Evolutionary conservation across 2,797 vertebrate species (phyloP).

Genomic region (Poeciliopsis turneri): DNA sequence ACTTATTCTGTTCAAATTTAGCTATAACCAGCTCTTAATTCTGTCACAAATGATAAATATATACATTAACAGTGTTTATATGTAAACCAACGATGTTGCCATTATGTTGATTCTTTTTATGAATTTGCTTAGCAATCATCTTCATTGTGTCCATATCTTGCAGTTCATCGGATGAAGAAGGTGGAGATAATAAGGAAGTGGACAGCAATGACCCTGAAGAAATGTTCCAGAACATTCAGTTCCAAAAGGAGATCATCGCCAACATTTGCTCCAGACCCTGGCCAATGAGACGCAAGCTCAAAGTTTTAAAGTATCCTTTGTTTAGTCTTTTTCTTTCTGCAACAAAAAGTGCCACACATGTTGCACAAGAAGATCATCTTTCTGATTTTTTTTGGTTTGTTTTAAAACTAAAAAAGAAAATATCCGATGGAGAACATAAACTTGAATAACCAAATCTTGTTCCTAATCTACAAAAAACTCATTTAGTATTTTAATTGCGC

Average conservation of each 20-base stretch:
- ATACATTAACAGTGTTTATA: not conserved
- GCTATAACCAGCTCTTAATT: not conserved
- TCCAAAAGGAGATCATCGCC: slow-evolving; percentile 95
- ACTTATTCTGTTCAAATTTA: not conserved
- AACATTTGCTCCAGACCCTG: slow-evolving; percentile 92
- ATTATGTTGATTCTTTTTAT: not conserved
- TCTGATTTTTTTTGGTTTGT: not conserved
- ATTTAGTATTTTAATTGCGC: not conserved
- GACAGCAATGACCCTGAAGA: slow-evolving; percentile 93
- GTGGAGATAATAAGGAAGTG: slow-evolving; percentile 81
- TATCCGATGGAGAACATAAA: not conserved
- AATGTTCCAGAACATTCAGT: slow-evolving; percentile 97
- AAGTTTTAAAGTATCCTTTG: slow-evolving; percentile 85
- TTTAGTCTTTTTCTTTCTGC: not conserved
- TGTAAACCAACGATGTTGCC: not conserved
- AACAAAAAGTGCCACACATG: not conserved
- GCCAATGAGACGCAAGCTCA: slow-evolving; percentile 95
- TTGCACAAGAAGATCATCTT: not conserved
- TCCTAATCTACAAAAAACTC: not conserved
- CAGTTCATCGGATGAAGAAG: slow-evolving; percentile 88
- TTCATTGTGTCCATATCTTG: not conserved
- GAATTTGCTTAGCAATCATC: not conserved
- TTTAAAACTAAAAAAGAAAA: not conserved
- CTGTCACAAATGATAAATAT: not conserved
- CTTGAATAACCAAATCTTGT: not conserved